Percentiles rank a stretch among this genome's conserved stretches.
These are phyloP conservation scores for Campopleginae sp. DNA, from an alignment of 2,888 invertebrate genomes.

Conservation along the genomic window DNA sequence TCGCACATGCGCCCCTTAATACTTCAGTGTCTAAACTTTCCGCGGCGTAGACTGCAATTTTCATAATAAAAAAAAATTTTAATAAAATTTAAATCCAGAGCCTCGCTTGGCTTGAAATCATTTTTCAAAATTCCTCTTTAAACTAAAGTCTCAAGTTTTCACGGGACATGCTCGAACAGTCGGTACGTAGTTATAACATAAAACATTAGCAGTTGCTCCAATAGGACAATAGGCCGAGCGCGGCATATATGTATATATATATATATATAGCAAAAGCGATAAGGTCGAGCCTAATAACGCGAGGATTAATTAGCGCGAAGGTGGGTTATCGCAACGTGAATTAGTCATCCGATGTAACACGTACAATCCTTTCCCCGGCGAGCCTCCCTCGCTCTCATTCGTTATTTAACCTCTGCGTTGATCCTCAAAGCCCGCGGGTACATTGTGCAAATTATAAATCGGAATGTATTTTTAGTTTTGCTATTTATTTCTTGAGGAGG, in stretches of 20 bases:
- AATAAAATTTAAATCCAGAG: no score
- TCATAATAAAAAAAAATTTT: no score
- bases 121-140: no score
- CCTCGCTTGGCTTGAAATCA: no score
- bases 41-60: neutral
- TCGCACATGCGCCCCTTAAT: neutral
- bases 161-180: neutral
- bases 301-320: constrained; percentile 70
- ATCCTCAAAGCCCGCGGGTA: constrained; percentile 28
- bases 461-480: constrained; percentile 12
- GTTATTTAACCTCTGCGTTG: constrained; percentile 57
- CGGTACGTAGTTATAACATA: constrained; percentile 47
- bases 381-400: constrained; percentile 22
- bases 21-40: neutral
- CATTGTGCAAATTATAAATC: constrained; percentile 55
- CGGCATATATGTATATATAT: constrained; percentile 22
- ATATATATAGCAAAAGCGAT: no score
- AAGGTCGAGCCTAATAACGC: constrained; percentile 66
- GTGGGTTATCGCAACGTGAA: constrained; percentile 66
- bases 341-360: constrained; percentile 65
- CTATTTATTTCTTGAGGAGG: neutral
- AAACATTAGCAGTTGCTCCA: constrained; percentile 48
- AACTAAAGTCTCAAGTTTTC: neutral
- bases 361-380: constrained; percentile 22
- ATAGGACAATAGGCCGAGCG: constrained; percentile 55